Evolutionary conservation across 1,140 invertebrate genomes (phyloP).

Genomic region (Octopus bimaculoides): DNA sequence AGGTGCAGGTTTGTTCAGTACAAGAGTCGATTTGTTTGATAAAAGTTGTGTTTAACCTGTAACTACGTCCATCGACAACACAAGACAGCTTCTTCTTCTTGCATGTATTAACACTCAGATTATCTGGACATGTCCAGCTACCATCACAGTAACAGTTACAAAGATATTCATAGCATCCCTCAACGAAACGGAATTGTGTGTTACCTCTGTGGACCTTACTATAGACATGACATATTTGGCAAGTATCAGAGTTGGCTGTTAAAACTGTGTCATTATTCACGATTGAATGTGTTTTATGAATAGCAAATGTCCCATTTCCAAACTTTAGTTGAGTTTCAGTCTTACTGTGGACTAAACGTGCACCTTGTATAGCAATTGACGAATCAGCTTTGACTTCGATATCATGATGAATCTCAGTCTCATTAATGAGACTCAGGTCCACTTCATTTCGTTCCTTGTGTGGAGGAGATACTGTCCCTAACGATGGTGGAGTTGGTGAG

Average conservation of each 20-base stretch:
- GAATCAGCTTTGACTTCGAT: background rate
- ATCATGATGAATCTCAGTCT: background rate
- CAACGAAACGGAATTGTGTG: conserved; percentile 30
- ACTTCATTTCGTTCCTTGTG: background rate
- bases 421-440: background rate
- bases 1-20: background rate
- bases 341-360: background rate
- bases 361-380: background rate
- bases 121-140: conserved; percentile 28
- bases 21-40: background rate
- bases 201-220: conserved; percentile 22
- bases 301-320: background rate
- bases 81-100: background rate
- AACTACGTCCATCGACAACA: background rate
- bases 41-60: background rate
- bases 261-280: background rate
- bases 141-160: conserved; percentile 41
- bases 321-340: background rate
- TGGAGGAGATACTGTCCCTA: background rate
- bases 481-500: background rate
- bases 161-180: conserved; percentile 34
- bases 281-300: background rate
- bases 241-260: background rate
- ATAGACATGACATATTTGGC: conserved; percentile 29
- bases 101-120: conserved; percentile 30